Evolutionary conservation across 2,113 vertebrate species (phyloP).

Genomic region (Stictonetta naevosa): DNA sequence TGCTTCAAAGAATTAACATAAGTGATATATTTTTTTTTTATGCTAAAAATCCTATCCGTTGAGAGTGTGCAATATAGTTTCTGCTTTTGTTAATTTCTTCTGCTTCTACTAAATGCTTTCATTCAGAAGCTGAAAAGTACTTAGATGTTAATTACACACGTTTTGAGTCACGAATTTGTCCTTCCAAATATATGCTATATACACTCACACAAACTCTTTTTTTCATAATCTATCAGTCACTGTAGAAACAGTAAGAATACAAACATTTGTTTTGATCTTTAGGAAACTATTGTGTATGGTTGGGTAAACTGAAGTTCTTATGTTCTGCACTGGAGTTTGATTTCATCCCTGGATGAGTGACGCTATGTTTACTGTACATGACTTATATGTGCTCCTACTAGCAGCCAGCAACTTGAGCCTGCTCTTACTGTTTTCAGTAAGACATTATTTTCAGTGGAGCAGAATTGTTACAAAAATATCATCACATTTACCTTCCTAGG

Average conservation of each 20-base stretch:
- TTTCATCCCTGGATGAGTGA: background rate
- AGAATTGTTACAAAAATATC: background rate
- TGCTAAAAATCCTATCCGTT: background rate
- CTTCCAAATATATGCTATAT: slow-evolving; percentile 8
- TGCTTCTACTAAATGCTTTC: slow-evolving; percentile 22
- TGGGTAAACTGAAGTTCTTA: background rate
- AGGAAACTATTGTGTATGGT: background rate
- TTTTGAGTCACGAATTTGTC: slow-evolving; percentile 18
- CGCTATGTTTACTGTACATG: background rate
- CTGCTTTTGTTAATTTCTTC: slow-evolving; percentile 24
- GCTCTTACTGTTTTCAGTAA: background rate
- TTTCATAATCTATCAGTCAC: background rate
- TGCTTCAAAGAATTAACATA: slow-evolving; percentile 58
- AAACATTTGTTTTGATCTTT: slow-evolving; percentile 11
- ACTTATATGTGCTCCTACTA: background rate
- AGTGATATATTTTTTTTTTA: background rate
- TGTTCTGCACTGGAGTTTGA: background rate
- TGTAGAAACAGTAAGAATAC: background rate
- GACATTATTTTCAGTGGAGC: background rate
- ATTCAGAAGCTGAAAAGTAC: slow-evolving; percentile 39
- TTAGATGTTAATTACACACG: slow-evolving; percentile 2
- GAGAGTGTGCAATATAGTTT: background rate
- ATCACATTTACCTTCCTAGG: background rate
- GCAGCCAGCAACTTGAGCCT: background rate
- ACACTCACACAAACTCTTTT: background rate